Conservation (phyloP, 30 jellyfish, hydroid and myxozoan species). For the Aurelia aurita region DNA sequence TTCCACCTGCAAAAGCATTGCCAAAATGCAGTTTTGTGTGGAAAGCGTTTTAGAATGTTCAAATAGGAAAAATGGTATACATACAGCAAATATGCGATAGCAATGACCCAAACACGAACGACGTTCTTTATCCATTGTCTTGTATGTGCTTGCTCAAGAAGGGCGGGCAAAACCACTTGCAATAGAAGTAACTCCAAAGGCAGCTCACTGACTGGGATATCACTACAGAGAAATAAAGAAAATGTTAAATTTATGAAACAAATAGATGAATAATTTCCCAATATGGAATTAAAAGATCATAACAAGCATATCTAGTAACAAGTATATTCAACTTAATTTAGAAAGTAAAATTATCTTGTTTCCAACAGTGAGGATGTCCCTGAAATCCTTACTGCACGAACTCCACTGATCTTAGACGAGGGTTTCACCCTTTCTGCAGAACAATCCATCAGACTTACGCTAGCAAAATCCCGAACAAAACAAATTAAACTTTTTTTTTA, state of each 20-base stretch:
- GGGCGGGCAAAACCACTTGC: constrained; percentile 97
- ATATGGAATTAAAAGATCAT: neutral
- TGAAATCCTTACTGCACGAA: too few relatives aligned
- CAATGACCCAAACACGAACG: constrained; percentile 84
- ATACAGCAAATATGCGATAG: constrained; percentile 80
- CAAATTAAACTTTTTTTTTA: too few relatives aligned
- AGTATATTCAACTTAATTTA: too few relatives aligned
- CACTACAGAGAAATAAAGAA: constrained; percentile 28
- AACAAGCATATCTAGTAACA: neutral
- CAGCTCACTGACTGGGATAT: constrained; percentile 95
- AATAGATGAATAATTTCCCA: neutral
- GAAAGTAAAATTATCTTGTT: too few relatives aligned
- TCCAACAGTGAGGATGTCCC: too few relatives aligned
- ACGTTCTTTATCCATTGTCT: constrained; percentile 88
- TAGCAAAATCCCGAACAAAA: too few relatives aligned
- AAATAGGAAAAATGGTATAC: constrained; percentile 7
- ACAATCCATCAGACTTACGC: too few relatives aligned
- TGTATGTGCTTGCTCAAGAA: constrained; percentile 98
- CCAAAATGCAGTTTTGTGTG: too few relatives aligned
- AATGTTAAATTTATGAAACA: neutral
- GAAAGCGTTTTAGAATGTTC: too few relatives aligned
- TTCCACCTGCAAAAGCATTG: too few relatives aligned
- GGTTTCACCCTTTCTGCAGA: too few relatives aligned
- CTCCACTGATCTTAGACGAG: too few relatives aligned
- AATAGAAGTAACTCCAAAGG: constrained; percentile 88